These are phyloP conservation scores for Chiloscyllium plagiosum DNA, from an alignment of 2,113 vertebrate species.

Conservation along the genomic window DNA sequence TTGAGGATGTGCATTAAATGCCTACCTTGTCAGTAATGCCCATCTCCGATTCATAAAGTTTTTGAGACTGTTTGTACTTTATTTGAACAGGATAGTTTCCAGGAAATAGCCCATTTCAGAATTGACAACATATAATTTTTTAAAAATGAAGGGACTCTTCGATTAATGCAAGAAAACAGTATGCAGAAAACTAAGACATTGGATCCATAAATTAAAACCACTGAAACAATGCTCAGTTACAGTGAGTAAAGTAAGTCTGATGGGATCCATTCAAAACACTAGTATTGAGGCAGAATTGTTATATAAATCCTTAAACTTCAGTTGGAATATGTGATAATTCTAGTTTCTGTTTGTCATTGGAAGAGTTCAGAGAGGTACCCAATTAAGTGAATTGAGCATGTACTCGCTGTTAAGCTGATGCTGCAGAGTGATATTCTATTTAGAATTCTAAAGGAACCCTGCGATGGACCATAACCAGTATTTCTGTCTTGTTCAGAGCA, in stretches of 20 bases:
- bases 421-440: too few relatives aligned
- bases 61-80: too few relatives aligned
- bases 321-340: background rate
- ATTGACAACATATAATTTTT: background rate
- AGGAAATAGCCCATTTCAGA: background rate
- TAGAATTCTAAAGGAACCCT: too few relatives aligned
- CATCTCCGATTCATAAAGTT: too few relatives aligned
- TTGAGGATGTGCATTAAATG: too few relatives aligned
- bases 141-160: background rate
- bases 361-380: background rate
- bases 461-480: background rate
- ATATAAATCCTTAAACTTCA: background rate
- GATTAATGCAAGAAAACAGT: background rate
- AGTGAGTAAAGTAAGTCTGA: background rate
- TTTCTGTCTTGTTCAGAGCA: background rate
- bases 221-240: background rate
- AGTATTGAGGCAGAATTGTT: background rate
- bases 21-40: too few relatives aligned
- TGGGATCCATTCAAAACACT: background rate
- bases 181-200: background rate
- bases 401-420: background rate
- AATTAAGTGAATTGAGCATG: background rate
- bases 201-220: background rate
- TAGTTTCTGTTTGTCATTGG: background rate
- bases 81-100: background rate